These are phyloP conservation scores for Nothocercus julius DNA, from an alignment of 2,113 vertebrate species.

Conservation along the genomic window DNA sequence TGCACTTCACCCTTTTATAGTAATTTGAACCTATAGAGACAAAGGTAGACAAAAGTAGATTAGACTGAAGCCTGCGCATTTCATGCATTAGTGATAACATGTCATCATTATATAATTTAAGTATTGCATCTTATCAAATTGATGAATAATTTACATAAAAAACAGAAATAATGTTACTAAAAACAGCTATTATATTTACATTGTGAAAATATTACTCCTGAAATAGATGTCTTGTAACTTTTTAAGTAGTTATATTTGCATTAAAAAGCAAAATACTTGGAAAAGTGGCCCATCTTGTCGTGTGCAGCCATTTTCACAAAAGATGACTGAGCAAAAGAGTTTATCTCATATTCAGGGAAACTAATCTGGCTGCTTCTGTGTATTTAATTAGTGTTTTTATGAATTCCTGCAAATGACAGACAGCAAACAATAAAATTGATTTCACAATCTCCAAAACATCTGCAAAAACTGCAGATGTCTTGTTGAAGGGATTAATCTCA, in stretches of 20 bases:
- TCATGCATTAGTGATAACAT: not conserved
- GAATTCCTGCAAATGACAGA: not conserved
- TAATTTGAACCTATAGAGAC: not conserved
- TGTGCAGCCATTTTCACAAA: not conserved
- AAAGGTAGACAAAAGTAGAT: not conserved
- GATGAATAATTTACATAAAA: not conserved
- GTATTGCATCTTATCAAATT: not conserved
- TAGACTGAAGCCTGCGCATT: not conserved
- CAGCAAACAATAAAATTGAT: not conserved
- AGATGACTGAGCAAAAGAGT: not conserved
- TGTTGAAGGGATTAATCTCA: not conserved
- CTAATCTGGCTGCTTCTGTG: not conserved
- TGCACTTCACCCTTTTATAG: not conserved
- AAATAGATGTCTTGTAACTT: not conserved
- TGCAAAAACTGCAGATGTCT: not conserved
- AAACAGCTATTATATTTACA: not conserved
- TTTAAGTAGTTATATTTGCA: not conserved
- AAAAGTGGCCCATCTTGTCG: not conserved
- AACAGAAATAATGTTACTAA: not conserved
- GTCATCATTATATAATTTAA: not conserved
- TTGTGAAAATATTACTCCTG: not conserved
- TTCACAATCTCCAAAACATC: not conserved
- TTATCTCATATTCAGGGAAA: not conserved
- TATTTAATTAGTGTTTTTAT: not conserved
- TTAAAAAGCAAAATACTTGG: not conserved